These are phyloP conservation scores for Sesia bembeciformis DNA, from an alignment of 2,888 invertebrate species.

Conservation along the genomic window DNA sequence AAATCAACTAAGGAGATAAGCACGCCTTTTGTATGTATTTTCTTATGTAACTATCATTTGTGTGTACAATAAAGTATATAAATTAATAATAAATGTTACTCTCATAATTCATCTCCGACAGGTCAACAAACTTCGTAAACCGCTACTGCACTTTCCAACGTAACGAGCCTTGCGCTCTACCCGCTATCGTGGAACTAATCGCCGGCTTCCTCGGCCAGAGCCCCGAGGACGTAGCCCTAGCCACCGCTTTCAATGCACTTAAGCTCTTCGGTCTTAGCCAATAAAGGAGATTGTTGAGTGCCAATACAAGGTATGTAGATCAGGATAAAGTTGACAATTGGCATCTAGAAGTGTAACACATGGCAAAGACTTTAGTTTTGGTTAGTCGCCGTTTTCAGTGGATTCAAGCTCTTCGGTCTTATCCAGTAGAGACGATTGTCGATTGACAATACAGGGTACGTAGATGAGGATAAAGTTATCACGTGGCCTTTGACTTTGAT, in stretches of 20 bases:
- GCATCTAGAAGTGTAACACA: too few species aligned
- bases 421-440: constrained; percentile 73
- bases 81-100: too few species aligned
- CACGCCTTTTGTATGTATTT: too few species aligned
- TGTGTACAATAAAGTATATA: too few species aligned
- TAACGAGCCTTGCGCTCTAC: constrained; percentile 95
- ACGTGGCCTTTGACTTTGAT: too few species aligned
- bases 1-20: too few species aligned
- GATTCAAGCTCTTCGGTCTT: constrained; percentile 90
- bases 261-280: constrained; percentile 91
- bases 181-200: constrained; percentile 93
- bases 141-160: constrained; percentile 96
- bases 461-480: too few species aligned
- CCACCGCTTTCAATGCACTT: constrained; percentile 93
- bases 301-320: too few species aligned
- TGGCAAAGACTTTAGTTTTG: too few species aligned
- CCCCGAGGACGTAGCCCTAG: constrained; percentile 91
- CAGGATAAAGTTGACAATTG: too few species aligned
- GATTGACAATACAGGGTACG: too few species aligned
- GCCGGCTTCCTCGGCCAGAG: constrained; percentile 92
- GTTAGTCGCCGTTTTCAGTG: constrained; percentile 91
- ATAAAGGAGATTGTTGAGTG: constrained; percentile 31
- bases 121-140: constrained; percentile 86
- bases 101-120: constrained; percentile 23
- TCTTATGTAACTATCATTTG: too few species aligned